Base-by-base conservation (phyloP, 2,113 vertebrate species). In the Sylvilagus bachmani region DNA sequence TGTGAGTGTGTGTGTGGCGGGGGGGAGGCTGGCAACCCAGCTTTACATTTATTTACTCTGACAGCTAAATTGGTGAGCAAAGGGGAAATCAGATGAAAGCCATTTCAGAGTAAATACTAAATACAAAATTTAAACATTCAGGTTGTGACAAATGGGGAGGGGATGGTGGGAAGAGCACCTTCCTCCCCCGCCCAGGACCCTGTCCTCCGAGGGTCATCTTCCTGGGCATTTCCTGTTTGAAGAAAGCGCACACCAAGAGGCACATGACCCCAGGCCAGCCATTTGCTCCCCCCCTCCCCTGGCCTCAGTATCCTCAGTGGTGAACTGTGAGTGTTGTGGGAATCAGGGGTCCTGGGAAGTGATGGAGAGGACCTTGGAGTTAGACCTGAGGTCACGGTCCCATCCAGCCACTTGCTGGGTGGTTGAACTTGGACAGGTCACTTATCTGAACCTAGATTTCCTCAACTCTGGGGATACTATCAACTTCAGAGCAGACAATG, bases 51-150 rank as follows among this genome's bases (percentile, higher is more conserved):
- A 98, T 98, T 98, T 97, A 92, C 77, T 97, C 91, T 98, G 98
- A 99, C 98, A 98, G 97, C 98, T 98, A 98, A 98, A 99, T 98
- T 98, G 98, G 97, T 97, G 96, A 97, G 98, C 86, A 97, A 97
- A 96, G 95, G 95, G 97, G 44, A 97, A 98, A 98, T 98, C 98
- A 98, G 98, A 98, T 98, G 98, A 98, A 98, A 98, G 98, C 95
- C 97, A 97, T 98, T 98, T 97, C 85, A 96, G 97, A 98, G 97
- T 98, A 98, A 98, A 98, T 98, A 97, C 97, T 97, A 97, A 98
- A 97, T 97, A 96, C 95, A 94, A 96, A 94, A 97, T 97, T 98
- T 97, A 98, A 98, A 97, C 97, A 95, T 96, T 12, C 91, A 79
- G 95, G 93, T 97, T 97, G 95, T 93, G 94, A 96, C 96, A 98